phyloP scores from a whole-genome alignment of 2,888 invertebrate species.

The Drosophila mettleri region DNA sequence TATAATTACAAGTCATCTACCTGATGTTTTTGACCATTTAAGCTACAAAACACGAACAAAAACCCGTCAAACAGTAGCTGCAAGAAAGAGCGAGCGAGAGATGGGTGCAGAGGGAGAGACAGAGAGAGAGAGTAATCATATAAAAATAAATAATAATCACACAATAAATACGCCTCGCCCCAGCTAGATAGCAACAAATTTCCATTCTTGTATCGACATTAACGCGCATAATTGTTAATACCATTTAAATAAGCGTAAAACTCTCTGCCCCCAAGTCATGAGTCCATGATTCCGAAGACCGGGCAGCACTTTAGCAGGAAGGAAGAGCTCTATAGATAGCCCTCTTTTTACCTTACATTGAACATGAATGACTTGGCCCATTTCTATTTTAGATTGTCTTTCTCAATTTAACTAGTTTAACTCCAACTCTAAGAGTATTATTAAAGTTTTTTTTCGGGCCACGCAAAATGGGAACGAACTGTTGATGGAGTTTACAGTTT shows the following conservation, averaged over 20 bases:
- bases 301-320: conserved; percentile 7
- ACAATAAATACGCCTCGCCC: conserved; percentile 56
- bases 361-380: conserved; percentile 62
- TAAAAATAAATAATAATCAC: conserved; percentile 72
- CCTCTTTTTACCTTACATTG: conserved; percentile 9
- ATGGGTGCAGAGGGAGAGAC: not conserved
- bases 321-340: conserved; percentile 19
- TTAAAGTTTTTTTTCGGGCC: conserved; percentile 5
- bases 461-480: conserved; percentile 65
- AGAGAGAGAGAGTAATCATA: conserved; percentile 54
- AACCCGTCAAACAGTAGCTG: conserved; percentile 61
- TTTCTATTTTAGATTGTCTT: conserved; percentile 43
- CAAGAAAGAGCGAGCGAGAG: not conserved
- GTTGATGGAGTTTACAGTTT: conserved; percentile 59
- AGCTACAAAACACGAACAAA: conserved; percentile 64
- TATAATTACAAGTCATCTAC: conserved; percentile 78
- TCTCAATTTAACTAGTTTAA: conserved; percentile 40
- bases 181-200: conserved; percentile 61
- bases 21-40: conserved; percentile 80
- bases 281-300: conserved; percentile 39
- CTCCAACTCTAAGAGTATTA: conserved; percentile 6
- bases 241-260: conserved; percentile 71
- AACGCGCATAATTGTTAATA: conserved; percentile 71
- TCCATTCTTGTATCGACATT: conserved; percentile 69
- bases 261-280: conserved; percentile 54